A percentile compares a stretch with the other conserved stretches of the same genome.
Evolutionary conservation across 2,797 vertebrate species (phyloP).

Genomic region (Sebastes umbrosus): DNA sequence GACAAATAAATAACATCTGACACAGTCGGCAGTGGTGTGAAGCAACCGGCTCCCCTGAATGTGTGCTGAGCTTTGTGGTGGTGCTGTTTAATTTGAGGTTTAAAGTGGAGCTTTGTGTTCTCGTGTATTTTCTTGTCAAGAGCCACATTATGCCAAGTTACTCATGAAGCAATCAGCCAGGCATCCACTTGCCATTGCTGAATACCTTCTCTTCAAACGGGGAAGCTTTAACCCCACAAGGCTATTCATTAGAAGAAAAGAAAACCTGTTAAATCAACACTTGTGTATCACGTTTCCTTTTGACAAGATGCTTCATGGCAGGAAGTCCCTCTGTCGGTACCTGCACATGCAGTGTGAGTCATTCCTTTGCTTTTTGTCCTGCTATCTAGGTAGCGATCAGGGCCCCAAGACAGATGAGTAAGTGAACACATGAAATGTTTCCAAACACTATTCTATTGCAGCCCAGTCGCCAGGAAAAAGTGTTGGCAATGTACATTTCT

Average conservation of each 20-base stretch:
- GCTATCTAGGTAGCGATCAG: background rate
- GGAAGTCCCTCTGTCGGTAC: conserved; percentile 45
- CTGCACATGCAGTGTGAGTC: conserved; percentile 18
- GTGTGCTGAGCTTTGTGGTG: conserved; percentile 8
- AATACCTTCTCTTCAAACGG: conserved; percentile 63
- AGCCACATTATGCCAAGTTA: conserved; percentile 34
- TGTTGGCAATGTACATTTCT: background rate
- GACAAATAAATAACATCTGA: conserved; percentile 15
- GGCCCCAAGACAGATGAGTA: background rate
- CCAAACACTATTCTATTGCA: background rate
- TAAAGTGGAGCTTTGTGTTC: conserved; percentile 56
- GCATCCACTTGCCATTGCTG: conserved; percentile 20
- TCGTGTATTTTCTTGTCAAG: conserved; percentile 52
- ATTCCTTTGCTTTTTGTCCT: conserved; percentile 15
- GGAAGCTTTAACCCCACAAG: conserved; percentile 50
- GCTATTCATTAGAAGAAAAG: conserved; percentile 43
- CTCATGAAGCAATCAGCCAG: conserved; percentile 43
- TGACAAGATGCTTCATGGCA: conserved; percentile 44
- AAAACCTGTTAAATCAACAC: conserved; percentile 58
- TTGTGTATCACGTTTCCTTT: conserved; percentile 54
- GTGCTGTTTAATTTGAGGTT: conserved; percentile 40
- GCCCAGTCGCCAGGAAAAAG: background rate
- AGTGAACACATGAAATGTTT: background rate
- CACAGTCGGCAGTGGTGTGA: background rate
- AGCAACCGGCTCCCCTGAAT: conserved; percentile 18